Conservation (phyloP, 2,797 vertebrate species). For the Takifugu ocellatus region DNA sequence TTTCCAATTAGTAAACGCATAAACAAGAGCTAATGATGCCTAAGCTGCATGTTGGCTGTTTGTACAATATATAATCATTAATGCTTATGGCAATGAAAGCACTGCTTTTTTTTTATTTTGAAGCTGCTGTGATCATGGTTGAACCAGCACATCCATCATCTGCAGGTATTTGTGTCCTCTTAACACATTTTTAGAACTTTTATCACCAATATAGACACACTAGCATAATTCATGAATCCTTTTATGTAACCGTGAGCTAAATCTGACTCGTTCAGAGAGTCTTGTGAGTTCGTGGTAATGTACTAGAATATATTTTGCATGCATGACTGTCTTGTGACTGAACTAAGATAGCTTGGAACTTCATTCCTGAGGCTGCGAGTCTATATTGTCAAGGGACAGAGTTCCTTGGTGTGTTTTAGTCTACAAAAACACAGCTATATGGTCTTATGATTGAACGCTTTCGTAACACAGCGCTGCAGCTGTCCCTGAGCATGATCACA, state of each 20-base stretch:
- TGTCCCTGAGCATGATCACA: too few relatives aligned
- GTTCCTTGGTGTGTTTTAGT: too few relatives aligned
- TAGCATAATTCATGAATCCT: background rate
- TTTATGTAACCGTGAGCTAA: background rate
- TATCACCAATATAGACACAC: background rate
- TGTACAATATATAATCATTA: slow-evolving; percentile 5
- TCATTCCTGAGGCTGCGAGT: slow-evolving; percentile 2
- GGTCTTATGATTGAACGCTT: too few relatives aligned
- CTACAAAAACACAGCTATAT: too few relatives aligned
- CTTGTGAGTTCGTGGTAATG: slow-evolving; percentile 10
- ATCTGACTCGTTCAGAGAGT: slow-evolving; percentile 10
- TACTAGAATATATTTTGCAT: slow-evolving; percentile 8
- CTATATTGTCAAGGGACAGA: background rate
- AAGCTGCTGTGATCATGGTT: background rate
- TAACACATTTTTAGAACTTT: background rate
- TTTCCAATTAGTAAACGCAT: slow-evolving; percentile 18
- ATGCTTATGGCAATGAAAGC: slow-evolving; percentile 12
- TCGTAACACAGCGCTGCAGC: too few relatives aligned
- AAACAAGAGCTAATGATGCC: slow-evolving; percentile 38
- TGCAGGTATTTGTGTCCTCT: background rate
- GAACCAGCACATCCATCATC: background rate
- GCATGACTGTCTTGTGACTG: slow-evolving; percentile 11
- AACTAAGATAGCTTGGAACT: background rate
- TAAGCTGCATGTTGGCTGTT: slow-evolving; percentile 14
- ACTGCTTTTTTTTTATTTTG: background rate